phyloP scores from a whole-genome alignment of 2,113 vertebrate genomes.

The Zeus faber region DNA sequence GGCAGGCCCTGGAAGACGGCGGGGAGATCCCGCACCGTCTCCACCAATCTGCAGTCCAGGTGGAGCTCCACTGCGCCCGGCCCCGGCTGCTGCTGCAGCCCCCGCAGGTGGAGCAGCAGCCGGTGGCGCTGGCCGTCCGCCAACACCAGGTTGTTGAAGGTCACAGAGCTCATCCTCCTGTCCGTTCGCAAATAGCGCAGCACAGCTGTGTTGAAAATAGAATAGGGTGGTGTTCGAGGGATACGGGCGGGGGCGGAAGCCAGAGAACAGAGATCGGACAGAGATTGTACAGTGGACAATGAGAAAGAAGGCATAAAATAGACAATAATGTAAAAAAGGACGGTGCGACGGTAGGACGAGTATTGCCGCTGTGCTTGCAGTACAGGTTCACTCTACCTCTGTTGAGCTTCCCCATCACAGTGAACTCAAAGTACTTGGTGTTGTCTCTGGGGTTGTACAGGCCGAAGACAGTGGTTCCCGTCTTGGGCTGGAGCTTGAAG shows the following conservation, averaged over 20 bases:
- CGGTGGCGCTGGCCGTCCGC: conserved; percentile 90
- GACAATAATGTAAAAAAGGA: background rate
- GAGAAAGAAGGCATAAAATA: background rate
- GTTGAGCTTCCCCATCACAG: conserved; percentile 89
- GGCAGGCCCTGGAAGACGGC: conserved; percentile 79
- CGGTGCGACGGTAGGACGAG: too few relatives aligned
- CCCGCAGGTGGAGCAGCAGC: conserved; percentile 85
- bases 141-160: conserved; percentile 89
- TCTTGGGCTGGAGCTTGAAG: conserved; percentile 88
- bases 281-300: background rate
- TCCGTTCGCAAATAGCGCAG: conserved; percentile 88
- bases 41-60: conserved; percentile 88
- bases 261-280: background rate
- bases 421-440: conserved; percentile 95
- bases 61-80: conserved; percentile 81
- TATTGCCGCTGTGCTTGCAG: too few relatives aligned
- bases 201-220: conserved; percentile 74
- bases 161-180: conserved; percentile 83
- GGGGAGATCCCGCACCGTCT: conserved; percentile 84
- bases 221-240: background rate
- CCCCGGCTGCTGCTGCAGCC: conserved; percentile 76
- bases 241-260: background rate
- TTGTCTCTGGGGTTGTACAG: conserved; percentile 87
- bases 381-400: conserved; percentile 93
- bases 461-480: conserved; percentile 84